Evolutionary conservation across 2,888 invertebrate genomes (phyloP), one percentile per base, ranked within the genome.

Genomic region (Pyrrhosoma nymphula): DNA sequence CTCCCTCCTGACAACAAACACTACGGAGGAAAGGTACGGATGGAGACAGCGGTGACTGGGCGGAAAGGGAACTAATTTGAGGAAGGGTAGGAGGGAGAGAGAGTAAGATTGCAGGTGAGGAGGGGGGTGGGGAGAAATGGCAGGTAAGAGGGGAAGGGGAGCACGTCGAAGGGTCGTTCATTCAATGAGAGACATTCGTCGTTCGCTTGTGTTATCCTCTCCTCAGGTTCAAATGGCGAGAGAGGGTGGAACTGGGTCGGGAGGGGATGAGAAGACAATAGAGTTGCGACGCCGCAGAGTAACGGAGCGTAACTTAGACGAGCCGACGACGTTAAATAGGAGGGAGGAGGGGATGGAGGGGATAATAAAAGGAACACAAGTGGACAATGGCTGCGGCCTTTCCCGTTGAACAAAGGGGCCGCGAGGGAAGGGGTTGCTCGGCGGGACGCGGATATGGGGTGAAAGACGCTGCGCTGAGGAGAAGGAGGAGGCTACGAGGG

Each of bases 301-400:
- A 93, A 93, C 93, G 89, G 69, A 93, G 47, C 69, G 93, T 93
- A 63, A 91, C 91, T 91, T 63, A 69, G 93, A 93, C 93, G 55
- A 93, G 47, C 47, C 82, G 82, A 82, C 35, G 82, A 82, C 82
- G 35, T 82, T 35, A 82, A 82, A 82, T 35, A 35, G 69, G 8
- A 16, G 23, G 69, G 69, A 60, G 6, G 90, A 56, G 90, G 30
- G 30, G 47, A 56, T 8, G 56, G 56, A 30, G 56, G 60, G 39
- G 55, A 93, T 69, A 63, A 93, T 93, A 93, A 93, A 93, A 39
- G 35, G 69, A 60, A 60, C 56, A 47, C 39, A 75, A 75, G 93
- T 93, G 63, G 93, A 93, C 93, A 93, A 93, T 93, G 93, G 93
- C 93, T 75, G 60, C 39, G 91, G 47, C 91, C 91, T n/a, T 93